phyloP scores from a whole-genome alignment of 2,888 invertebrate genomes.

The Tenthredo notha region DNA sequence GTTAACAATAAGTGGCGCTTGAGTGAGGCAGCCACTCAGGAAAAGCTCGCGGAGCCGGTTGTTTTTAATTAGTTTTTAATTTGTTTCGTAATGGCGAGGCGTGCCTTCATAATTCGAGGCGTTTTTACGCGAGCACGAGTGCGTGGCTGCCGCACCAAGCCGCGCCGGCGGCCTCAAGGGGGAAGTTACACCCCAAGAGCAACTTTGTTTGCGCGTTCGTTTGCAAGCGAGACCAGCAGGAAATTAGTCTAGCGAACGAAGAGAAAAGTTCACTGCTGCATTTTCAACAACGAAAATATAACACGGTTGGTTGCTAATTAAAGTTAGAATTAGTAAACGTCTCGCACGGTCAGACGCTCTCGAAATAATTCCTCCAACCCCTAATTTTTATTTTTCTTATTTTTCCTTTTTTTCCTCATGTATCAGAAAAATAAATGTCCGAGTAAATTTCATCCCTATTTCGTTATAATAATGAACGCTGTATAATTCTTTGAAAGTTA shows the following conservation, averaged over 20 bases:
- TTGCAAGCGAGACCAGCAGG: conserved; percentile 59
- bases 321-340: conserved; percentile 41
- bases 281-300: conserved; percentile 47
- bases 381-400: not conserved
- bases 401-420: not conserved
- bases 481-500: not conserved
- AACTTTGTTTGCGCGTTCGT: conserved; percentile 63
- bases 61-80: conserved; percentile 76
- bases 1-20: conserved; percentile 48
- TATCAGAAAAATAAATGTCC: not conserved
- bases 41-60: conserved; percentile 59
- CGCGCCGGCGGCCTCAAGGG: conserved; percentile 19
- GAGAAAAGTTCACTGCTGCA: conserved; percentile 39
- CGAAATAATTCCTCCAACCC: not conserved
- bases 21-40: conserved; percentile 49
- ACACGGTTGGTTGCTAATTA: conserved; percentile 38
- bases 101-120: conserved; percentile 70
- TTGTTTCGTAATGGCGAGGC: conserved; percentile 71
- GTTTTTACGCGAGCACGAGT: conserved; percentile 65
- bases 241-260: conserved; percentile 69
- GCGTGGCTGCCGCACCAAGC: conserved; percentile 36
- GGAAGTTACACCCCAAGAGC: conserved; percentile 57
- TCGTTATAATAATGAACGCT: not conserved
- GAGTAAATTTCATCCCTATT: not conserved
- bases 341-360: conserved; percentile 29